A percentile compares a stretch with the other conserved stretches of the same genome.
Conservation (phyloP, 2,888 invertebrate genomes). For the Sepiola atlantica region DNA sequence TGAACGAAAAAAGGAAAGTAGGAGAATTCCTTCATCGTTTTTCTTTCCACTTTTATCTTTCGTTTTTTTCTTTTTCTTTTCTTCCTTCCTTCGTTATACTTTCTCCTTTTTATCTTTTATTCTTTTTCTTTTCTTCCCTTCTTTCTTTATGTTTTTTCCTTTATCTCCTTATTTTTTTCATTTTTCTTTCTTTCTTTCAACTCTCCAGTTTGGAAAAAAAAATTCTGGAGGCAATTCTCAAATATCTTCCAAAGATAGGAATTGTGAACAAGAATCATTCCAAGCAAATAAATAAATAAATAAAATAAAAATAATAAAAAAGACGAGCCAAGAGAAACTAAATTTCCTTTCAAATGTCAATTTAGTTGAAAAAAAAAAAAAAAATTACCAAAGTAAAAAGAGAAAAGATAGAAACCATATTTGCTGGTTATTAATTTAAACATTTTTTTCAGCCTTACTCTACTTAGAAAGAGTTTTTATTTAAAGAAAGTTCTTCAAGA, state of each 20-base stretch:
- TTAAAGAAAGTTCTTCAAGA: not conserved
- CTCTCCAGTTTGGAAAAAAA: not conserved
- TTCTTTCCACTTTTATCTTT: not conserved
- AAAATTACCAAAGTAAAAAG: not conserved
- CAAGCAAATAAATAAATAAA: not conserved
- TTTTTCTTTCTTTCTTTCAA: not conserved
- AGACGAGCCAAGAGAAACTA: not conserved
- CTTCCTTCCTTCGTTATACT: not conserved
- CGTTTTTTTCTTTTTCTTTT: too few relatives aligned
- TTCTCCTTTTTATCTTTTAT: not conserved
- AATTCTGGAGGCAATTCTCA: not conserved
- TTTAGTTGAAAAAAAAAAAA: not conserved
- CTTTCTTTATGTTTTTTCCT: not conserved
- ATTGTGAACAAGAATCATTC: not conserved
- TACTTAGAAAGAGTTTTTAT: not conserved
- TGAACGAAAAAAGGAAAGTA: too few relatives aligned
- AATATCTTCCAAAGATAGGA: conserved; percentile 23
- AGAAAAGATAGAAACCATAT: not conserved
- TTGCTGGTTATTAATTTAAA: not conserved
- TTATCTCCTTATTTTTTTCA: not conserved
- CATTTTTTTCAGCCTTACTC: not conserved
- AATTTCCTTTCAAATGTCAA: conserved; percentile 32
- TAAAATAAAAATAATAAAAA: not conserved
- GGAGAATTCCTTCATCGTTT: not conserved
- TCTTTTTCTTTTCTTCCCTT: not conserved